Conservation (phyloP, 2,888 invertebrate genomes). For the Limenitis camilla region DNA sequence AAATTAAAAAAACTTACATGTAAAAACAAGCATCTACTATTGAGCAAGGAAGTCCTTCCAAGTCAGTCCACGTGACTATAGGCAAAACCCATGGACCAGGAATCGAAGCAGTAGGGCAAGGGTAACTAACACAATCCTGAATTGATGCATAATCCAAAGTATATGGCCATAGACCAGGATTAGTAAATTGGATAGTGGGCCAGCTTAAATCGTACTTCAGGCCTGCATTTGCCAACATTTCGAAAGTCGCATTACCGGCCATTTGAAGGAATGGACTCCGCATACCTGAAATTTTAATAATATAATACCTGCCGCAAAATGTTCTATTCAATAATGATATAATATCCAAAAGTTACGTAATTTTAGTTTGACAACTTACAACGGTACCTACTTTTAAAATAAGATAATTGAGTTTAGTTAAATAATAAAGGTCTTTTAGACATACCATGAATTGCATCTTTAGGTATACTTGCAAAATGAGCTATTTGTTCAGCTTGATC, state of each 20-base stretch:
- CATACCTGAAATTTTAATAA: constrained; percentile 40
- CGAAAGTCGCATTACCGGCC: constrained; percentile 73
- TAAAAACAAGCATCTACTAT: constrained; percentile 72
- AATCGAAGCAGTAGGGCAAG: constrained; percentile 73
- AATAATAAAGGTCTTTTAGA: not conserved
- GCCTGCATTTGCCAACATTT: constrained; percentile 64
- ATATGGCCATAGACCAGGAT: constrained; percentile 78
- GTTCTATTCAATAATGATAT: too few species aligned
- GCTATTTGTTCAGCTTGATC: constrained; percentile 71
- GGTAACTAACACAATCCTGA: constrained; percentile 72
- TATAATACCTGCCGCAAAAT: not conserved
- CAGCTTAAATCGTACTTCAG: constrained; percentile 78
- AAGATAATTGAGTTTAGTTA: not conserved
- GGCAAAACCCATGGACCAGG: constrained; percentile 80
- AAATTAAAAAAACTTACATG: constrained; percentile 45
- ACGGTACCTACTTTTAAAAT: too few species aligned
- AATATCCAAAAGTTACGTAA: too few species aligned
- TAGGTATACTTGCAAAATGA: constrained; percentile 71
- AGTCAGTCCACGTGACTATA: constrained; percentile 73
- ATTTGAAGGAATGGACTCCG: constrained; percentile 75
- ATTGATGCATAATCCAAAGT: constrained; percentile 75
- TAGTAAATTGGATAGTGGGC: constrained; percentile 57
- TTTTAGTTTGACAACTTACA: too few species aligned
- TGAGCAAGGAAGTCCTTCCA: constrained; percentile 66
- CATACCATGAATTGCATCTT: constrained; percentile 46